Conservation (phyloP, 2,113 vertebrate genomes). For the Guaruba guarouba region DNA sequence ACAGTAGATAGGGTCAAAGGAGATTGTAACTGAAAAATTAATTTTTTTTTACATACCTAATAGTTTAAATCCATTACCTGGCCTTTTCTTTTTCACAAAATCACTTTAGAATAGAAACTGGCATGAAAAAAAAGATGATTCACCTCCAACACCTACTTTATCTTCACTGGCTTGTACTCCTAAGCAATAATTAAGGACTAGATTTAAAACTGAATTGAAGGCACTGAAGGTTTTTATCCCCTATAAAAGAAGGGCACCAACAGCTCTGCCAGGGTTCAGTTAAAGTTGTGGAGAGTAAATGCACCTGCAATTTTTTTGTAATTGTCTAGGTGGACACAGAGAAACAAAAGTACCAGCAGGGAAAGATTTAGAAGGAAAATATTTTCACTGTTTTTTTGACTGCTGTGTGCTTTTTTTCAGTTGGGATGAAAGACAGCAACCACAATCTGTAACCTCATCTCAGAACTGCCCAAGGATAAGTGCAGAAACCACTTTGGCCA, state of each 20-base stretch:
- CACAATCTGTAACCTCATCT: not conserved
- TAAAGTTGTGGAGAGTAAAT: not conserved
- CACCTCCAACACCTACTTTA: not conserved
- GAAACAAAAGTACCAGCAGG: not conserved
- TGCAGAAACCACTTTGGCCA: not conserved
- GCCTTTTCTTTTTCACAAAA: not conserved
- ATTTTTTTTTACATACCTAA: not conserved
- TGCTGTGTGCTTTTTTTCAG: not conserved
- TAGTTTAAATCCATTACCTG: not conserved
- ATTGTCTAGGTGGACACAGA: not conserved
- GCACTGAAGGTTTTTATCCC: not conserved
- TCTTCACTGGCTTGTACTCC: not conserved
- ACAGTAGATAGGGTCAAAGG: not conserved
- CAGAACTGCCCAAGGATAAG: not conserved
- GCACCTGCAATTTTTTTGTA: not conserved
- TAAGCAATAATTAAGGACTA: not conserved
- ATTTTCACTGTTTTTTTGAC: not conserved
- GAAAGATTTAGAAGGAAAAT: not conserved
- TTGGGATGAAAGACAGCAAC: not conserved
- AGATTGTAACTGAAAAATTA: not conserved
- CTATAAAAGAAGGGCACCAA: not conserved
- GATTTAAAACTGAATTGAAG: not conserved
- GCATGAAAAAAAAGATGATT: not conserved
- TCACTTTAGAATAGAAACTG: not conserved
- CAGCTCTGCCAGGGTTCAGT: not conserved